Conservation (phyloP, 1,140 invertebrate genomes). For the Sinella curviseta region DNA sequence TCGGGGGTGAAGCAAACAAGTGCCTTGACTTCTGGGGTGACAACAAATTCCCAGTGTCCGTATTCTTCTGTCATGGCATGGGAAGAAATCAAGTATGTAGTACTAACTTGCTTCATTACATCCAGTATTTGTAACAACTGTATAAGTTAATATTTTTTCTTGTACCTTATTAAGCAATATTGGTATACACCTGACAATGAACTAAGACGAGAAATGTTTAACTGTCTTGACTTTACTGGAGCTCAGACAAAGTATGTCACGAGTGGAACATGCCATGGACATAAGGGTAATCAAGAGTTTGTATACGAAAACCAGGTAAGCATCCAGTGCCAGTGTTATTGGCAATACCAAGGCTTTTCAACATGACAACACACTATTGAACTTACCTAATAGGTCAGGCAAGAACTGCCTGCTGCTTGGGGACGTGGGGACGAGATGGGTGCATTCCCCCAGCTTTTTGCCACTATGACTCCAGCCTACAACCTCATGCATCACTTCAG, state of each 20-base stretch:
- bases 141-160: neutral
- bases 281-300: neutral
- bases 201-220: slow-evolving; percentile 4
- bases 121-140: neutral
- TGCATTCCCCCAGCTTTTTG: no score
- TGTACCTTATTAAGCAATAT: neutral
- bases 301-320: neutral
- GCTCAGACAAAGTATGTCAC: neutral
- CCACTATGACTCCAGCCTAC: no score
- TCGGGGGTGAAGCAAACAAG: neutral
- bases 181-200: slow-evolving; percentile 28
- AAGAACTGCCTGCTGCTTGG: no score
- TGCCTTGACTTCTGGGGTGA: neutral
- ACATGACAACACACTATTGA: neutral
- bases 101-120: no score
- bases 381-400: no score
- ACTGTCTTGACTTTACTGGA: slow-evolving; percentile 28
- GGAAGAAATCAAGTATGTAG: neutral
- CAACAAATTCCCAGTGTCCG: neutral
- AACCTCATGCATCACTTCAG: no score
- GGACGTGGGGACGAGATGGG: no score
- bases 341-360: neutral
- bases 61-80: neutral
- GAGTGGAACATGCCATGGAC: neutral
- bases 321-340: neutral